These are phyloP conservation scores for Lagodon rhomboides DNA, from an alignment of 2,797 vertebrate genomes.

Conservation along the genomic window DNA sequence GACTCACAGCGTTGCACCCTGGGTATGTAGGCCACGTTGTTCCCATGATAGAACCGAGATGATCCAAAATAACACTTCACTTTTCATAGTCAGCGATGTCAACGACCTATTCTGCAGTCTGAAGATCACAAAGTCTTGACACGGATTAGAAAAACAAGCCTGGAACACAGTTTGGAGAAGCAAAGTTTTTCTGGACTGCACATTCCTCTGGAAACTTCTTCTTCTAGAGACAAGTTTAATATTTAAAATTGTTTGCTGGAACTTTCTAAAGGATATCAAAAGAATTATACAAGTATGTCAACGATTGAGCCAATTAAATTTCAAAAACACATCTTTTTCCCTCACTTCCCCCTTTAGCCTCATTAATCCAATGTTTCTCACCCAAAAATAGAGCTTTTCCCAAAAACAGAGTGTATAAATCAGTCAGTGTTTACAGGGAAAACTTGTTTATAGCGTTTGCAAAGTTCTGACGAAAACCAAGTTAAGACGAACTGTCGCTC, in stretches of 20 bases:
- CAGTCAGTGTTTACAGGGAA: neutral
- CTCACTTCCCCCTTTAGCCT: too few species aligned
- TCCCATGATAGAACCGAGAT: slow-evolving; percentile 30
- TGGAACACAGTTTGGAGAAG: neutral
- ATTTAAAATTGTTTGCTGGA: too few species aligned
- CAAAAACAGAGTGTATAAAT: neutral
- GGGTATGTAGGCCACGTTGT: slow-evolving; percentile 28
- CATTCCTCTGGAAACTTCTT: neutral
- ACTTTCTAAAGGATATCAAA: too few species aligned
- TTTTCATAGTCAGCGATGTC: neutral
- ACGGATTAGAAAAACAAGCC: neutral
- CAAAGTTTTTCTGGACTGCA: neutral
- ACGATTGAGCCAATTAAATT: neutral
- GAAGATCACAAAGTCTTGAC: neutral
- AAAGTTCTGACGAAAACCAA: neutral
- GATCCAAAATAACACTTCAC: neutral
- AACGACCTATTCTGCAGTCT: neutral
- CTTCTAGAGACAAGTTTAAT: too few species aligned
- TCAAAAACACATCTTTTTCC: neutral
- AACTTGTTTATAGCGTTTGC: neutral
- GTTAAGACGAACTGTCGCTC: neutral
- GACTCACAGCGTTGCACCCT: slow-evolving; percentile 33
- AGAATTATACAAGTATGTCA: too few species aligned
- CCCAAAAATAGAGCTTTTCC: neutral
- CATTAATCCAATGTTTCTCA: neutral